Base-by-base conservation (phyloP, 64 coral and sea anemone genomes). In the Montipora efflorescens region DNA sequence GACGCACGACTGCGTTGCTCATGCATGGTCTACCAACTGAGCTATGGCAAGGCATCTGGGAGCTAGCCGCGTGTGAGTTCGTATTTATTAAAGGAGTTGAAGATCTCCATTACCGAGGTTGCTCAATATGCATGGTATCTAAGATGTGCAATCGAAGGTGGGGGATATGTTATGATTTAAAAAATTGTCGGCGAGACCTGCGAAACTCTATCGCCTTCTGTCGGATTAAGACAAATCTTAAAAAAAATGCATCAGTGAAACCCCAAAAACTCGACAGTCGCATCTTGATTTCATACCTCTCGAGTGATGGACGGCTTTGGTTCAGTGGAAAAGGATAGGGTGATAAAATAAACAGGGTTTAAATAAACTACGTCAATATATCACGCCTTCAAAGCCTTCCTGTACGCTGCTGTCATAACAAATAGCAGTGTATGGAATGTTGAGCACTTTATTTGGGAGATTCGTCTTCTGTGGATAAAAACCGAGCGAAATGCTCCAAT, bases 271-370 rank as follows among this genome's bases (percentile, higher is more conserved):
- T 18, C 48, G 47, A 79, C 1, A 50, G 12, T 47, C 11, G 18
- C 61, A 4, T 8, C 15, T 2, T 48, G 13, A 50, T 79, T 48
- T 51, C 7, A 50, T 4, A n/a, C 45, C 47, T 7, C 68, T 11
- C 10, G 73, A 45, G 8, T 47, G 74, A 76, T 76, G 20, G 78
- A 59, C 78, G 20, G 18, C 78, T 58, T 58, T 25, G 51, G 7
- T 57, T 36, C 36, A 36, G 36, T 2, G 3, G 7, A 8, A 25
- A 80, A 78, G 49, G 57, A 80, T 52, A n/a, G 55, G 49, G 19
- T 79, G 77, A 57, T 51, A 79, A 79, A 79, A 36, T 36, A 36
- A 36, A 55, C 9, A 13, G 77, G n/a, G 14, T 79, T 79, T 76
- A 21, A 47, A 64, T 64, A 79, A 9, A 12, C 8, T 21, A 57